Evolutionary conservation across 2,113 vertebrate genomes (phyloP), one percentile per base, ranked within the genome.

Genomic region (Monarcha castaneiventris): DNA sequence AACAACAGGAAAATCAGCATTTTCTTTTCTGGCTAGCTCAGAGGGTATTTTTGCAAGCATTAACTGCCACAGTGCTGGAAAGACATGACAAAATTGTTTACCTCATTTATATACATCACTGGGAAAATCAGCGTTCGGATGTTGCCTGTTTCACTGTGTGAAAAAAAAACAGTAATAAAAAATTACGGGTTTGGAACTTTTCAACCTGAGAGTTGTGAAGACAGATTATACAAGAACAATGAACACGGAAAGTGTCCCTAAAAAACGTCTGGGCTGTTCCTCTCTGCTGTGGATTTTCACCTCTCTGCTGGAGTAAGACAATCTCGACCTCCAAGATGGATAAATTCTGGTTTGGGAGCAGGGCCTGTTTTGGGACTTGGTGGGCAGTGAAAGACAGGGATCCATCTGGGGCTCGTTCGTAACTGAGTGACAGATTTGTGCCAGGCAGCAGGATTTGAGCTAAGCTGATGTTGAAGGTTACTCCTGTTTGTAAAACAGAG

Each of bases 71-170:
- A 54, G 8, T 7, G 25, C 51, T 81, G 35, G 49, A 72, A 59
- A 69, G 55, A 59, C 73, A 19, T 1, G 33, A 61, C 27, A 48
- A 11, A 69, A 69, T 16, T 55, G 77, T 94, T 98, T 97, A 99
- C 99, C 99, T 99, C 99, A 58, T 99, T 99, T 79, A 99, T 73
- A 89, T 99, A 98, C 98, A 99, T 98, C 95, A 99, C 98, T 64
- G 99, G 99, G 71, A 99, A 98, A 79, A 99, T 66, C 88, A 99
- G 93, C 0, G 98, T 98, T 92, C 80, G 97, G 93, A 99, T 97
- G 26, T 98, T 97, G 90, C 98, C 98, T 0, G 99, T 99, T 98
- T 99, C 97, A 52, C 99, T 99, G 96, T 20, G 64, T 87, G 78
- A 32, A 89, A 58, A 94, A 71, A 56, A 94, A 78, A 75, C 2